Percentiles rank a stretch among this genome's conserved stretches.
Conservation (phyloP, 2,113 vertebrate genomes). For the Narcine bancroftii region DNA sequence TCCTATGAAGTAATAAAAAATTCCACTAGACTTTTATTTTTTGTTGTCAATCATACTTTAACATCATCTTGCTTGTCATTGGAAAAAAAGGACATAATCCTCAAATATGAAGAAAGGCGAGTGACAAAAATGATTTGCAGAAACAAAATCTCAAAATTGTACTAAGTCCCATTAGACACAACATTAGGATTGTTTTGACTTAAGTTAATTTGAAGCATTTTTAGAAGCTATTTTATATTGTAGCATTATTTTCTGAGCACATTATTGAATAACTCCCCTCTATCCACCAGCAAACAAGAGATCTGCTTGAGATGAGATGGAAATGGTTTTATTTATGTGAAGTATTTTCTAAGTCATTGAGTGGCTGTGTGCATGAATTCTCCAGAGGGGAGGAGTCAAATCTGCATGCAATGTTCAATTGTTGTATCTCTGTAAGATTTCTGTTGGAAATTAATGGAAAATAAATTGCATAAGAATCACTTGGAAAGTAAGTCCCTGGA, state of each 20-base stretch:
- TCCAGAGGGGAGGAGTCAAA: background rate
- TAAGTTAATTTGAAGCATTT: background rate
- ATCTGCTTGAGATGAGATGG: constrained; percentile 9
- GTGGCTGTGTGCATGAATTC: background rate
- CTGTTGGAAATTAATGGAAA: background rate
- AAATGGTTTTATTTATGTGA: background rate
- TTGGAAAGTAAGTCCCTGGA: background rate
- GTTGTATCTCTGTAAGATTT: background rate
- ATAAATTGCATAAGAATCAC: constrained; percentile 20
- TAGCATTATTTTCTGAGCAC: background rate
- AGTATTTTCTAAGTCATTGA: background rate
- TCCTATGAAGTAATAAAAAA: too few relatives aligned
- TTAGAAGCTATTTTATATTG: background rate
- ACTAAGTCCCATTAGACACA: background rate
- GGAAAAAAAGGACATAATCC: background rate
- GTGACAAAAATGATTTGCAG: background rate
- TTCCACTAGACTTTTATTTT: too few relatives aligned
- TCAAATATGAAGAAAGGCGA: background rate
- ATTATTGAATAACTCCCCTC: background rate
- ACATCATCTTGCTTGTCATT: too few relatives aligned
- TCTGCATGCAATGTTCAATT: background rate
- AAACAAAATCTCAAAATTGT: background rate
- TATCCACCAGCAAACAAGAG: background rate
- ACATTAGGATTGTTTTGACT: background rate
- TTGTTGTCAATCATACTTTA: too few relatives aligned